A percentile compares a stretch with the other conserved stretches of the same genome.
These are phyloP conservation scores for Tenthredo amoena DNA, from an alignment of 2,888 invertebrate species.

Conservation along the genomic window DNA sequence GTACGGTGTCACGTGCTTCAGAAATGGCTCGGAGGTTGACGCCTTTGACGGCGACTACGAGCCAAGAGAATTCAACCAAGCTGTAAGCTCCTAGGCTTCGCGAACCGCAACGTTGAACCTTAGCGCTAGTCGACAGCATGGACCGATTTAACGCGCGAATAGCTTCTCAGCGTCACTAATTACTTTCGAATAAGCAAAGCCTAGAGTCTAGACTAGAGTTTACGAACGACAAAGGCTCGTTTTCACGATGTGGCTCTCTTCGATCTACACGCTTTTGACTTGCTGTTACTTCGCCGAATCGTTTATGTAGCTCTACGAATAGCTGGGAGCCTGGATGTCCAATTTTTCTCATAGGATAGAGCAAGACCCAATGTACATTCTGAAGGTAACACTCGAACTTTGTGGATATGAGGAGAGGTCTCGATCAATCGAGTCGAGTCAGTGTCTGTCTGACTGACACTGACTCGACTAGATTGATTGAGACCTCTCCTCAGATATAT, in stretches of 20 bases:
- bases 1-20: neutral
- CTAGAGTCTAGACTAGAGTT: conserved; percentile 23
- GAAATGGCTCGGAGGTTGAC: conserved; percentile 21
- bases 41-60: conserved; percentile 20
- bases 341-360: too few relatives aligned
- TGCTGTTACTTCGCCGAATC: neutral
- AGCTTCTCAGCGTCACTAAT: conserved; percentile 46
- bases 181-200: conserved; percentile 46
- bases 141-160: conserved; percentile 44
- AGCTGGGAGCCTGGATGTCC: too few relatives aligned
- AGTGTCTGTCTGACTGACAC: too few relatives aligned
- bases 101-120: conserved; percentile 46
- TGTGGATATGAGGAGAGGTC: too few relatives aligned
- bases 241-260: neutral
- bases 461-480: too few relatives aligned
- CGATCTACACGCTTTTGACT: neutral
- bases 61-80: conserved; percentile 17
- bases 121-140: conserved; percentile 2
- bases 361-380: neutral
- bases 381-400: too few relatives aligned
- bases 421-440: too few relatives aligned
- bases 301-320: neutral
- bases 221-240: conserved; percentile 27
- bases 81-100: conserved; percentile 23
- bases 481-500: neutral